phyloP scores from a whole-genome alignment of 2,888 invertebrate species.

The Patella ulyssiponensis region DNA sequence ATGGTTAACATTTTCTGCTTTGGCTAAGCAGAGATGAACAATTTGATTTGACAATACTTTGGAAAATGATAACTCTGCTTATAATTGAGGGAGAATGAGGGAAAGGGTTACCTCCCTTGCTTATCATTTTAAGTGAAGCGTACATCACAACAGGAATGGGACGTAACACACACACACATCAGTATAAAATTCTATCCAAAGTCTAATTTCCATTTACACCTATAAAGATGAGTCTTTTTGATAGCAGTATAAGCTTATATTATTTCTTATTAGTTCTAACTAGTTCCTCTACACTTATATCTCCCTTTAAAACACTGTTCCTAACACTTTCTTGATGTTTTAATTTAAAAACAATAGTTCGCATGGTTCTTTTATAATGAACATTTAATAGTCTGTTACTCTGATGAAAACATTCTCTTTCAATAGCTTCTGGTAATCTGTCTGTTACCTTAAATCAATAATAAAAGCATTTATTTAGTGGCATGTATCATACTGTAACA shows the following conservation, averaged over 20 bases:
- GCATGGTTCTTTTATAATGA: constrained; percentile 55
- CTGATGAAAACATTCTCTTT: constrained; percentile 58
- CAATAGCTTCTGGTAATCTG: constrained; percentile 56
- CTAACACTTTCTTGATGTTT: constrained; percentile 54
- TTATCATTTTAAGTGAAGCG: background rate
- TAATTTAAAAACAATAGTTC: constrained; percentile 60
- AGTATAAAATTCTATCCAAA: background rate
- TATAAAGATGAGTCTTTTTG: no score
- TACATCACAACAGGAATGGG: background rate
- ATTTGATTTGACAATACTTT: no score
- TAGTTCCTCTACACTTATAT: constrained; percentile 55
- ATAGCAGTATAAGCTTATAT: background rate
- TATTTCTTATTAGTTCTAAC: constrained; percentile 45
- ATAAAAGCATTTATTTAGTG: background rate
- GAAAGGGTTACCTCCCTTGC: no score
- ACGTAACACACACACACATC: background rate
- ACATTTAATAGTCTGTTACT: constrained; percentile 48
- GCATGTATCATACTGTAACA: no score
- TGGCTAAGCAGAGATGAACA: no score
- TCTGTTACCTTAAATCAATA: constrained; percentile 39
- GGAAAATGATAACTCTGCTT: no score
- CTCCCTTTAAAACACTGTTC: constrained; percentile 47
- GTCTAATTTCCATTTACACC: no score
- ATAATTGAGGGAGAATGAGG: no score
- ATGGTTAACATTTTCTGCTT: no score